Base-by-base conservation (phyloP, 2,888 invertebrate genomes). In the Sylvicola cinctus region DNA sequence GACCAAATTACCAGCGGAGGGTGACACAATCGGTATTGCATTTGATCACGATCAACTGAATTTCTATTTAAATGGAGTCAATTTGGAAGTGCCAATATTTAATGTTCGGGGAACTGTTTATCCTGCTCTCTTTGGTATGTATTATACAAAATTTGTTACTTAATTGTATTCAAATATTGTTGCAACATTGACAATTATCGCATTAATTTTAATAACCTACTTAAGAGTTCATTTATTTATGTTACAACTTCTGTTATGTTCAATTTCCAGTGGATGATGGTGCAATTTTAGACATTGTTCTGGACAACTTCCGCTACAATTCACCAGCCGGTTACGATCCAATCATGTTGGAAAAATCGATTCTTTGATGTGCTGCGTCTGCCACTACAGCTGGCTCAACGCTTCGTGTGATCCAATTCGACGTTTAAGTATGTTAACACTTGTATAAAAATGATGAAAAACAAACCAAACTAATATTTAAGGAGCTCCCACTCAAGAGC, bases 31-130 rank as follows among this genome's bases (percentile, higher is more conserved):
- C 46, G 95, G 96, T 16, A 66, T 98, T 25, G 78, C 88, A 1
- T 98, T 84, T 54, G 95, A 98, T 54, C 96, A 98, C 54, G 77
- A 93, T 38, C 88, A 96, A 49, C 61, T 98, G 38, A 90, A 87
- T 54, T 91, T 96, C 62, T 93, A 74, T 56, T 61, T 91, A 28
- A 96, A 96, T 61, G 95, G 95, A 3, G 78, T 76, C 49, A 74
- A 76, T 46, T 63, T 88, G 49, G 83, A 88, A 46, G 71, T 75
- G 45, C 79, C 88, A 14, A 68, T 93, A 30, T 71, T 79, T 41
- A 88, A 84, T 58, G 75, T 93, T 40, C 83, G 79, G 51, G 93
- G 87, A 41, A 78, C 84, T 2, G 77, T 88, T 2, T 93, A 76
- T 60, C 95, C 95, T 17, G 80, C 83, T 16, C 68, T 95, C 38